Base-by-base conservation (phyloP, 2,888 invertebrate species). In the Lapara coniferarum region DNA sequence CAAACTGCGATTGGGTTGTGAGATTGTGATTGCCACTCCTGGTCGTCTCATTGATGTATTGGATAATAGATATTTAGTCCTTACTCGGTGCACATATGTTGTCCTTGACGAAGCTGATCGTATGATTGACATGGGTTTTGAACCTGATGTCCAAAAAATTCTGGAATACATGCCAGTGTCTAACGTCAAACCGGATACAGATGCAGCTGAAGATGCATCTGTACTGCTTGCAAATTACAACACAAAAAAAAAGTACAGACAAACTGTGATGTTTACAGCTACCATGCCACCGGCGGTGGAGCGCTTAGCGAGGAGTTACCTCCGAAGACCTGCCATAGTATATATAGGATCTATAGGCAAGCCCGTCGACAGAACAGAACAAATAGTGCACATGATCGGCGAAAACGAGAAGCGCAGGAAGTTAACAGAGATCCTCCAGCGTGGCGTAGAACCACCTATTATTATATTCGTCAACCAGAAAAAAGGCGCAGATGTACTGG, bases 91-190 rank as follows among this genome's bases (percentile, higher is more conserved):
- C 89, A 99, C 99, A 0, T 99, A 99, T 87, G 98, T 99, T 72
- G 99, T 98, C 6, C 94, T 98, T 68, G 98, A 98, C 83, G 98
- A 98, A 94, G 99, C 99, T 51, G 99, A 99, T 94, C 96, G 99
- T 85, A 99, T 99, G 99, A 99, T 99, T 90, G 99, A 99, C 95
- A 99, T 99, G 98, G 99, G 99, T 86, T 99, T 99, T 86, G 99
- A 99, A 89, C 98, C 99, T 57, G 98, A 98, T 83, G 99, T 99
- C 0, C 99, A 99, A 84, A 98, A 98, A 88, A 99, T 99, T 89
- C 94, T 99, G 51, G 99, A 99, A 82, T 98, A 97, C 87, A 98
- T 99, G 97, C 99, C 99, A 0, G 99, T 99, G 0, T 96, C 99
- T 0, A 99, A 99, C 91, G 95, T 98, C 71, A 99, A 99, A 88